Conservation (phyloP, 2,888 invertebrate genomes). For the Orthonevra nobilis region DNA sequence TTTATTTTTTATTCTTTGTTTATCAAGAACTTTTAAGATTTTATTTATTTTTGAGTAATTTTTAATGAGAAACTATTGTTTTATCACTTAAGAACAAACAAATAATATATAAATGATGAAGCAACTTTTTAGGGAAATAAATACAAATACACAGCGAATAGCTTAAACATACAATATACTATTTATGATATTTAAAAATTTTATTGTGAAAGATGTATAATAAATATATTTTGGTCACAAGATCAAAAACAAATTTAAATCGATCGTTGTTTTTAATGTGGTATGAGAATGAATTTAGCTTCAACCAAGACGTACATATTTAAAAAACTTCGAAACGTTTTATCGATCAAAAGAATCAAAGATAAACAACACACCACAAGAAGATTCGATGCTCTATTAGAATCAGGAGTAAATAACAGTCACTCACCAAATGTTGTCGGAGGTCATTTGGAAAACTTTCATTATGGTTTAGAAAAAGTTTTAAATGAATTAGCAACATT, state of each 20-base stretch:
- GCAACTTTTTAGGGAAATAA: slow-evolving; percentile 56
- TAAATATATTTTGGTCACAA: slow-evolving; percentile 53
- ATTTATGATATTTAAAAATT: slow-evolving; percentile 23
- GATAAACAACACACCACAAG: too few relatives aligned
- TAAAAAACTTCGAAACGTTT: too few relatives aligned
- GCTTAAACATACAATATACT: slow-evolving; percentile 22
- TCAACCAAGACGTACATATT: too few relatives aligned
- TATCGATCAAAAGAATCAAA: too few relatives aligned
- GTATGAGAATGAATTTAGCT: too few relatives aligned
- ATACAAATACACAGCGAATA: slow-evolving; percentile 30
- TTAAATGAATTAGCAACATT: too few relatives aligned
- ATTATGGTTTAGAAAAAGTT: too few relatives aligned
- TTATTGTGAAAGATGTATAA: slow-evolving; percentile 19
- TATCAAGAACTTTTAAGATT: slow-evolving; percentile 14
- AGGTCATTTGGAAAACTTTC: too few relatives aligned
- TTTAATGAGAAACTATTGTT: neutral
- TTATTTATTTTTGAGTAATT: slow-evolving; percentile 19
- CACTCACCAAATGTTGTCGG: too few relatives aligned
- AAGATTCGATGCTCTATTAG: too few relatives aligned
- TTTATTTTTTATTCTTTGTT: neutral
- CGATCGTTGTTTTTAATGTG: slow-evolving; percentile 1
- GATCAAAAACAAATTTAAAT: neutral
- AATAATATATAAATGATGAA: slow-evolving; percentile 40
- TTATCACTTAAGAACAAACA: slow-evolving; percentile 16
- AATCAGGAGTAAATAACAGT: too few relatives aligned